These are phyloP conservation scores for Benthosema pterotum DNA, from an alignment of 2,797 vertebrate genomes.

Conservation along the genomic window DNA sequence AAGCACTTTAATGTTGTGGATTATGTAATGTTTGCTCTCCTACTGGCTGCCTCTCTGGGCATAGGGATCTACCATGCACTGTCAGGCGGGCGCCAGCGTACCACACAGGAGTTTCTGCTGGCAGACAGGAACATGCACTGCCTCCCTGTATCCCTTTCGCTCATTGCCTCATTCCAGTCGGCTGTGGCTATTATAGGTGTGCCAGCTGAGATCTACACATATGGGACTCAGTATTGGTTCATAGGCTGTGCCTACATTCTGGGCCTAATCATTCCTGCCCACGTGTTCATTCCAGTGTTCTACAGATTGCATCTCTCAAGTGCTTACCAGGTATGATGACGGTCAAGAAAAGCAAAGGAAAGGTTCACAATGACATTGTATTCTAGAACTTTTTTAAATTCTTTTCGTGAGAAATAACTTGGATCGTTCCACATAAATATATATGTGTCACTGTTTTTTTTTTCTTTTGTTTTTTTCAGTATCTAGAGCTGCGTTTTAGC, in stretches of 20 bases:
- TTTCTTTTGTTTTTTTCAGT: too few relatives aligned
- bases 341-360: too few relatives aligned
- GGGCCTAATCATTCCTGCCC: conserved; percentile 91
- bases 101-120: conserved; percentile 89
- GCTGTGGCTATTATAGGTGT: conserved; percentile 92
- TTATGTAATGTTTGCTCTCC: conserved; percentile 86
- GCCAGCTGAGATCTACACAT: conserved; percentile 87
- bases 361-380: too few relatives aligned
- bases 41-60: conserved; percentile 83
- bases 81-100: conserved; percentile 86
- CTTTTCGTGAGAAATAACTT: neutral
- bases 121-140: conserved; percentile 90
- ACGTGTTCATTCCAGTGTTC: conserved; percentile 91
- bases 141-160: conserved; percentile 88
- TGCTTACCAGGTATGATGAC: conserved; percentile 84
- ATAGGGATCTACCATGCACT: conserved; percentile 93
- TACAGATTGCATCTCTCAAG: conserved; percentile 91
- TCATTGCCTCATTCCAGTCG: conserved; percentile 95
- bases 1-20: conserved; percentile 82
- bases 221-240: conserved; percentile 96
- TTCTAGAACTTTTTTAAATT: neutral
- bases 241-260: conserved; percentile 91
- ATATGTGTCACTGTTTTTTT: conserved; percentile 20
- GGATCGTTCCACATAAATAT: neutral
- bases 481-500: conserved; percentile 92